Base-by-base conservation (phyloP, 2,888 invertebrate genomes). In the Epinotia bilunana region DNA sequence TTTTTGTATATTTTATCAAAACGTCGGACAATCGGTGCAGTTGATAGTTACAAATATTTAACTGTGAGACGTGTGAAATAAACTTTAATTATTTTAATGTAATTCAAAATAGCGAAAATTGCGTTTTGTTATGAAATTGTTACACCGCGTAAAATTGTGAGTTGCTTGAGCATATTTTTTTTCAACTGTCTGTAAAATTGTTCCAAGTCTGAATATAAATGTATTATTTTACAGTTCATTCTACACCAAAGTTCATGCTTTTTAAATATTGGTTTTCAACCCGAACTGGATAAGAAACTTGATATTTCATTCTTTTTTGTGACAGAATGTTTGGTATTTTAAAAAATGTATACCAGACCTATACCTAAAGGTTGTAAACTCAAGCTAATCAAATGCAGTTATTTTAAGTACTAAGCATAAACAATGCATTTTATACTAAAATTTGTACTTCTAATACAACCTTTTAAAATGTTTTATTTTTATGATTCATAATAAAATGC, bases 391-490 rank as follows among this genome's bases (percentile, higher is more conserved):
- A n/a, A n/a, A 23, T 33, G 33, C 61, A 33, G 39, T 61, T 61
- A 33, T 61, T n/a, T n/a, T 61, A 61, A 33, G 60, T 60, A 61
- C 9, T 61, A 61, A 61, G 33, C 16, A 60, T 23, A 60, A 16
- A 28, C 20, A 60, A 60, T 61, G 61, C 61, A 60, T n/a, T n/a
- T 33, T 61, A 33, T 61, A 61, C n/a, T 61, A 33, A n/a, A 61
- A 61, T 9, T 28, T 61, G 33, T 23, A n/a, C 16, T 39, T 16
- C 7, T 61, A n/a, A 61, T 61, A n/a, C 9, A n/a, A 6, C 7
- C n/a, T 33, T 61, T 60, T 61, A 33, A 61, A 33, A 61, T 28
- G 61, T 7, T 61, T 60, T 60, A 28, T 28, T 61, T 61, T 33
- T 61, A 61, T 61, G 28, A 16, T 61, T 12, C n/a, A 33, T 61